phyloP scores from a whole-genome alignment of 1,140 invertebrate genomes.

The Orius laevigatus region DNA sequence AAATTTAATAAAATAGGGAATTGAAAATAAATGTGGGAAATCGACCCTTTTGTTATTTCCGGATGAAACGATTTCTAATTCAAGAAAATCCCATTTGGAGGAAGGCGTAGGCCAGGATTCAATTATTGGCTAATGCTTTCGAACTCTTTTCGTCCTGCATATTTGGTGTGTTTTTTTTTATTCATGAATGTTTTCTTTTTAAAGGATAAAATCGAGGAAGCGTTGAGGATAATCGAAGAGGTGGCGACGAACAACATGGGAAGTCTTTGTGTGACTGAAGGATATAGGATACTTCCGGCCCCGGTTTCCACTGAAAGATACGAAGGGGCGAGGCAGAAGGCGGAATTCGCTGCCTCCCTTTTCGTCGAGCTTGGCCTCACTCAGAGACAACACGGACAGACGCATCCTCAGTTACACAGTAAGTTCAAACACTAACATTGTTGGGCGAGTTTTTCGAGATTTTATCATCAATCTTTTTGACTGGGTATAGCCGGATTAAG shows the following conservation, averaged over 20 bases:
- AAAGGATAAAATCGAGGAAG: slow-evolving; percentile 42
- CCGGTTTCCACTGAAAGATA: slow-evolving; percentile 45
- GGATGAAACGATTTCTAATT: no score
- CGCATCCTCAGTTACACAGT: slow-evolving; percentile 11
- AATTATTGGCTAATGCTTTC: no score
- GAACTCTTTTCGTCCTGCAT: background rate
- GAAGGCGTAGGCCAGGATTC: no score
- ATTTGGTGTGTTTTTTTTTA: slow-evolving; percentile 6
- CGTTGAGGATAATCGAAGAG: slow-evolving; percentile 50
- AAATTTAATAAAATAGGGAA: no score
- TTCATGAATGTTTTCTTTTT: slow-evolving; percentile 12
- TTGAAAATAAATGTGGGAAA: no score
- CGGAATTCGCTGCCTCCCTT: slow-evolving; percentile 51
- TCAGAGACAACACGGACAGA: slow-evolving; percentile 1
- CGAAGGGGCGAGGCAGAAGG: slow-evolving; percentile 49
- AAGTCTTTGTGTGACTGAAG: slow-evolving; percentile 48
- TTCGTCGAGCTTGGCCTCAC: slow-evolving; percentile 24
- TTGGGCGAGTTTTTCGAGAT: no score
- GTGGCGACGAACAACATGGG: slow-evolving; percentile 50
- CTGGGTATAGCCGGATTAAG: no score
- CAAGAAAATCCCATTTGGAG: no score
- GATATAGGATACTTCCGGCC: slow-evolving; percentile 44
- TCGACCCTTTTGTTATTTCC: no score
- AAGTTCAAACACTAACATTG: no score
- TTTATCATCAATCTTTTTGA: no score